These are phyloP conservation scores for Coelogynopora nodosa DNA, from an alignment of 2,888 invertebrate species.

Conservation along the genomic window DNA sequence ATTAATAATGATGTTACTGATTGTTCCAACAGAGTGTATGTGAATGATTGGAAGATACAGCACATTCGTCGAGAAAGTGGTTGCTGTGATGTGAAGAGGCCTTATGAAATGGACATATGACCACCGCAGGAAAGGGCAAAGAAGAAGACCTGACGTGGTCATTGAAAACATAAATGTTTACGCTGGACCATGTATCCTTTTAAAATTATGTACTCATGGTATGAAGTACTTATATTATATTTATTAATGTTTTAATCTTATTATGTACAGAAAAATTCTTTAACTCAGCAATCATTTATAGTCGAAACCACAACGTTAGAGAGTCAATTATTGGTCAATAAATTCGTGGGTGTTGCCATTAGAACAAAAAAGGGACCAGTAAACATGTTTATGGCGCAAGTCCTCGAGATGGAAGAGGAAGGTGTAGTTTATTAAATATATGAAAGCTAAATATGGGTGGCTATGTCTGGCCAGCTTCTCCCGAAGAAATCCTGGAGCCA, in stretches of 20 bases:
- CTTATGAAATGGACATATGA: not conserved
- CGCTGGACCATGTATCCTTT: not conserved
- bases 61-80: not conserved
- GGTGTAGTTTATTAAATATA: slow-evolving; percentile 9
- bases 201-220: not conserved
- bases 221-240: not conserved
- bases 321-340: not conserved
- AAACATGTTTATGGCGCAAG: not conserved
- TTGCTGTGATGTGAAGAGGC: not conserved
- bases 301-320: not conserved
- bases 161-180: not conserved
- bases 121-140: not conserved
- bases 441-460: not conserved
- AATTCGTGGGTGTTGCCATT: not conserved
- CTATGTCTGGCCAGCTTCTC: slow-evolving; percentile 19
- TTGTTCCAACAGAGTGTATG: not conserved
- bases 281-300: not conserved
- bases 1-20: not conserved
- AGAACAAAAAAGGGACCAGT: not conserved
- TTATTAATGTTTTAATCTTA: not conserved
- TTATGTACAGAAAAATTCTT: not conserved
- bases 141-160: not conserved
- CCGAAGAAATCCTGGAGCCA: slow-evolving; percentile 1
- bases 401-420: not conserved
- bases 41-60: not conserved